These are phyloP conservation scores for Pteromalus puparum DNA, from an alignment of 1,140 invertebrate genomes.

Conservation along the genomic window DNA sequence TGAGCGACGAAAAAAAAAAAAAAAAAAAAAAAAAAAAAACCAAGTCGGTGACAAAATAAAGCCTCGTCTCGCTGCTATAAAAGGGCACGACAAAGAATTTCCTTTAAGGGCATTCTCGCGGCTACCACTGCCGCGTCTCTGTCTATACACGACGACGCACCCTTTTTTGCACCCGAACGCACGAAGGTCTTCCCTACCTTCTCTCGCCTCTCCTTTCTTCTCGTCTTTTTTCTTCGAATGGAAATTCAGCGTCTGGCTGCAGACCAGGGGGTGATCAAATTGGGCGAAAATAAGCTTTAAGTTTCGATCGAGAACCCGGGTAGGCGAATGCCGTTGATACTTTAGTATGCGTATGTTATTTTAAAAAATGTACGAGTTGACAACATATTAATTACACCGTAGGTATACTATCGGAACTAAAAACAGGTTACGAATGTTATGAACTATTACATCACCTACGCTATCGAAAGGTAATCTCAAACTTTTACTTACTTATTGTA, in stretches of 20 bases:
- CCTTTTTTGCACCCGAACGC: conserved; percentile 4
- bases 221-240: neutral
- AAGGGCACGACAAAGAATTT: conserved; percentile 33
- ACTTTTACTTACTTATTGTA: too few species aligned
- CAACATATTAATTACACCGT: too few species aligned
- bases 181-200: conserved; percentile 3
- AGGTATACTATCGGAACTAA: too few species aligned
- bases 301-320: too few species aligned
- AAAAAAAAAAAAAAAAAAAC: neutral
- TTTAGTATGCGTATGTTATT: too few species aligned
- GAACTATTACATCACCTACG: too few species aligned
- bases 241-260: conserved; percentile 13
- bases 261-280: neutral
- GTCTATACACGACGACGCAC: neutral
- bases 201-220: neutral
- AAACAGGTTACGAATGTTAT: too few species aligned
- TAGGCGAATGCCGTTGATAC: too few species aligned
- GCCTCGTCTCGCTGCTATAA: conserved; percentile 24
- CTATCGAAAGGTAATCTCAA: too few species aligned
- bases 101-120: conserved; percentile 32
- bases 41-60: conserved; percentile 2
- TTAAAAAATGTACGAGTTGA: too few species aligned
- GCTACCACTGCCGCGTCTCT: neutral
- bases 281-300: neutral
- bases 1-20: neutral